Evolutionary conservation across 1,140 invertebrate genomes (phyloP).

Genomic region (Ruditapes philippinarum): DNA sequence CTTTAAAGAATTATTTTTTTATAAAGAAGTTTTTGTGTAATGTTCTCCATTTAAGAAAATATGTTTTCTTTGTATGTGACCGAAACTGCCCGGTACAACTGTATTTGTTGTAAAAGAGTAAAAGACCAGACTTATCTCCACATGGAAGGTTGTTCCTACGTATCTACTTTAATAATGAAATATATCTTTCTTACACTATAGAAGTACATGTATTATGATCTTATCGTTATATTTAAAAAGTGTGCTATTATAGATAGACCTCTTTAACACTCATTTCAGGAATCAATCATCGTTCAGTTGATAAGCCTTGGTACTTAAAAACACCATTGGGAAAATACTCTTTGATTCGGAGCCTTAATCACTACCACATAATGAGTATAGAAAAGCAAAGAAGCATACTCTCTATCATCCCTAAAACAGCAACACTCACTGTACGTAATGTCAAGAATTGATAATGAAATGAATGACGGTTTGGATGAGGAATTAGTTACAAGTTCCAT

Average conservation of each 20-base stretch:
- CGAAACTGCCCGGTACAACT: constrained; percentile 19
- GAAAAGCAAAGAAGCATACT: not conserved
- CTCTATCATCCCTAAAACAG: not conserved
- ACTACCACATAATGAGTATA: not conserved
- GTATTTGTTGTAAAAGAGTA: not conserved
- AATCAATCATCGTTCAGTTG: not conserved
- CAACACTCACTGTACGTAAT: not conserved
- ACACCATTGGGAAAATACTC: constrained; percentile 4
- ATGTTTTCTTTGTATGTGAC: constrained; percentile 24
- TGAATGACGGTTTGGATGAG: not conserved
- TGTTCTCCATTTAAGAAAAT: too few species aligned
- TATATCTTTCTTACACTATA: too few species aligned
- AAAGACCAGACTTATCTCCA: not conserved
- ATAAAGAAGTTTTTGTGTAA: too few species aligned
- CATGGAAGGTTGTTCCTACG: not conserved
- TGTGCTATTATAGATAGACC: too few species aligned
- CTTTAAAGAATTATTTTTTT: too few species aligned
- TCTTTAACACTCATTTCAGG: too few species aligned
- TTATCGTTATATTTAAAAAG: too few species aligned
- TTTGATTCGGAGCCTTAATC: not conserved
- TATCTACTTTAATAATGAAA: too few species aligned
- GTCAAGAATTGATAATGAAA: not conserved
- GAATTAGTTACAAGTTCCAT: not conserved
- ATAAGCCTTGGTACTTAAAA: not conserved
- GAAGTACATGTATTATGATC: too few species aligned